These are phyloP conservation scores for Akabosia matsudoensis DNA, from an alignment of 1,140 invertebrate species.

Conservation along the genomic window DNA sequence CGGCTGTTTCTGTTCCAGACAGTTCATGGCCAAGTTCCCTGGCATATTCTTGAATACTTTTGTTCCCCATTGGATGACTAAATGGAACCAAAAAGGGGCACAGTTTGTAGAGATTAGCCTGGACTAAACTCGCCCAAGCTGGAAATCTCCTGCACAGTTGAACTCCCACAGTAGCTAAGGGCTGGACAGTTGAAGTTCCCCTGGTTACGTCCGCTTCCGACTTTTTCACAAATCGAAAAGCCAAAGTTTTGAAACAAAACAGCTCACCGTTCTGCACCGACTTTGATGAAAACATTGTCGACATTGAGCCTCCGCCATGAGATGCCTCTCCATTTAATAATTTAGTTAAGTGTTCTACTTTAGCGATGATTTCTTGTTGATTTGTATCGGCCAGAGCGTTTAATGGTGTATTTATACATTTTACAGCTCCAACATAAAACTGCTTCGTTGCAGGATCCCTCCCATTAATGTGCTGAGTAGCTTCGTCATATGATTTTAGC, in stretches of 20 bases:
- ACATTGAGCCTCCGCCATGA: conserved; percentile 22
- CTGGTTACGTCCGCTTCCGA: conserved; percentile 41
- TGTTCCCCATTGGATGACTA: conserved; percentile 32
- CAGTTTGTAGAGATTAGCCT: conserved; percentile 41
- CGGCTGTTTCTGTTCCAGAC: conserved; percentile 35
- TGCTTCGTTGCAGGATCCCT: conserved; percentile 27
- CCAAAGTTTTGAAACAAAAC: conserved; percentile 40
- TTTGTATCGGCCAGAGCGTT: conserved; percentile 36
- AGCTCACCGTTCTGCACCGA: conserved; percentile 31
- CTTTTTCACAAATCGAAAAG: conserved; percentile 44
- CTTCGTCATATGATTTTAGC: conserved; percentile 26
- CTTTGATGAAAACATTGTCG: conserved; percentile 8
- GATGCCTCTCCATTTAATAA: conserved; percentile 36
- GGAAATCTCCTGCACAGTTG: conserved; percentile 34
- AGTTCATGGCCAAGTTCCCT: conserved; percentile 32
- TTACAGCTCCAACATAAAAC: conserved; percentile 38
- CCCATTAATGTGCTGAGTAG: conserved; percentile 25
- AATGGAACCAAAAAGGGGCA: conserved; percentile 45
- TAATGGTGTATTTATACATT: conserved; percentile 42
- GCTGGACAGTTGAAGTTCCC: conserved; percentile 26
- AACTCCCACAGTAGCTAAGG: conserved; percentile 38
- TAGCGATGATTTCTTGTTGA: conserved; percentile 19
- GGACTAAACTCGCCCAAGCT: conserved; percentile 29
- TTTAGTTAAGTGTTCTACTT: conserved; percentile 36
- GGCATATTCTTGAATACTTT: conserved; percentile 35